These are phyloP conservation scores for Protobothrops mucrosquamatus DNA, from an alignment of 2,113 vertebrate genomes.

Conservation along the genomic window DNA sequence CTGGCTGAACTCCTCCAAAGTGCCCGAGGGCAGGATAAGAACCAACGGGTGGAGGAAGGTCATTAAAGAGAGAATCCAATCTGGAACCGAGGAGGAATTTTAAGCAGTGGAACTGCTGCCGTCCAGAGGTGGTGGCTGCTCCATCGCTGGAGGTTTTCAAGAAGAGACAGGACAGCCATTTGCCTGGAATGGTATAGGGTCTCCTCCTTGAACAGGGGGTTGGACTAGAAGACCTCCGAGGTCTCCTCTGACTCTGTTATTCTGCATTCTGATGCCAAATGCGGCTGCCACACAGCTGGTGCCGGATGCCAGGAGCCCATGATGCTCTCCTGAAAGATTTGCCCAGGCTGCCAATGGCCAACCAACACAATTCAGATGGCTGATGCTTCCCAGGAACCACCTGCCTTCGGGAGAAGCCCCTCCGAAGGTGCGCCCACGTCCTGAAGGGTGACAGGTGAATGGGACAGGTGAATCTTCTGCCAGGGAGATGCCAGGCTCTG, in stretches of 20 bases:
- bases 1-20: no score
- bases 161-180: not conserved
- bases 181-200: not conserved
- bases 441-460: not conserved
- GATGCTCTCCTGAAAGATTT: not conserved
- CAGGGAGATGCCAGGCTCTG: not conserved
- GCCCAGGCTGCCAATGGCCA: not conserved
- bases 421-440: rapidly evolving
- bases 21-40: no score
- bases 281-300: not conserved
- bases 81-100: no score
- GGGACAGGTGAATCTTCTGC: not conserved
- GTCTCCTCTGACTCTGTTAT: not conserved
- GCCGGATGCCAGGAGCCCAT: not conserved
- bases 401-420: not conserved
- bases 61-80: no score
- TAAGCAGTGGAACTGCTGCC: no score
- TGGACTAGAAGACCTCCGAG: not conserved
- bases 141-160: not conserved
- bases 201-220: no score
- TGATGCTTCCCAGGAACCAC: not conserved
- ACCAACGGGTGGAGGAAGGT: no score
- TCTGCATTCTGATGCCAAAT: not conserved
- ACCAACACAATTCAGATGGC: not conserved
- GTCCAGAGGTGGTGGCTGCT: no score